A percentile compares a stretch with the other conserved stretches of the same genome.
Conservation (phyloP, 2,797 vertebrate genomes). For the Lithobates pipiens region DNA sequence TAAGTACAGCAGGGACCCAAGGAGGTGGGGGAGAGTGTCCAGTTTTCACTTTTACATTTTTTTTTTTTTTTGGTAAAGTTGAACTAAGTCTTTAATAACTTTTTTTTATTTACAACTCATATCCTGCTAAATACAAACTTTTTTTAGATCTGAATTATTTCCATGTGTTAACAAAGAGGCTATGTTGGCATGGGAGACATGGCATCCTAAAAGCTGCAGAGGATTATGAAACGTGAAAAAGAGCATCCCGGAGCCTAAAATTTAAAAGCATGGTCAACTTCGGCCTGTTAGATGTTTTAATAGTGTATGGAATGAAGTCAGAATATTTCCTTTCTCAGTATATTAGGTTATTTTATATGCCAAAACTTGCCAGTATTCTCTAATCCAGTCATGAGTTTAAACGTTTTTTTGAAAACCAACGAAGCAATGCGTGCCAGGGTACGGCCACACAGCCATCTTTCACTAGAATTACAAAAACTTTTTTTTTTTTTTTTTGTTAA, state of each 20-base stretch:
- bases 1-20: too few species aligned
- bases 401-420: background rate
- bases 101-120: too few species aligned
- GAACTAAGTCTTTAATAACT: too few species aligned
- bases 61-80: too few species aligned
- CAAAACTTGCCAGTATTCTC: background rate
- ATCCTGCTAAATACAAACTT: background rate
- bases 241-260: too few species aligned
- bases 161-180: background rate
- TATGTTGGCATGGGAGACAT: background rate
- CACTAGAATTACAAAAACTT: background rate
- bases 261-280: too few species aligned
- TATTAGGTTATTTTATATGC: constrained; percentile 6
- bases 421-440: background rate
- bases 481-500: background rate
- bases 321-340: background rate
- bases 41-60: too few species aligned
- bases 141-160: background rate
- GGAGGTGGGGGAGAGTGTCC: too few species aligned
- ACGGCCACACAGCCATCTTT: background rate
- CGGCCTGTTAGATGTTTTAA: background rate
- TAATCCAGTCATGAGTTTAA: background rate
- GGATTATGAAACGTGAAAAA: background rate
- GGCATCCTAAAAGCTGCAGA: background rate
- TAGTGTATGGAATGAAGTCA: background rate